Conservation (phyloP, 2,888 invertebrate species). For the Alcis repandata region DNA sequence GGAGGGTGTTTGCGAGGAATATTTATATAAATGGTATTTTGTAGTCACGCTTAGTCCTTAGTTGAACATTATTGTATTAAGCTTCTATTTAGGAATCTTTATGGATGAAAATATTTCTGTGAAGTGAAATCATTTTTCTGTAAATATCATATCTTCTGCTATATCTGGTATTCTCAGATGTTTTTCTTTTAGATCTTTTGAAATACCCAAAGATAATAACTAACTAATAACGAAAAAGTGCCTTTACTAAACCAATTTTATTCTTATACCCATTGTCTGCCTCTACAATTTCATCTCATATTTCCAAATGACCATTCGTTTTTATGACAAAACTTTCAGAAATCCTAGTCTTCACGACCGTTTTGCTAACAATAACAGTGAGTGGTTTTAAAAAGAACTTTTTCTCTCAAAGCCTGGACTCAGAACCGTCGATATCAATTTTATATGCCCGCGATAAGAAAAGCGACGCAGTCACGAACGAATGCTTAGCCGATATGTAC, state of each 20-base stretch:
- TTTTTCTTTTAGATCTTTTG: not conserved
- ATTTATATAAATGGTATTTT: not conserved
- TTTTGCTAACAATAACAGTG: constrained; percentile 60
- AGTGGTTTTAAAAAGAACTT: constrained; percentile 66
- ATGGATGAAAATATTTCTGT: no score
- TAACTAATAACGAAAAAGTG: not conserved
- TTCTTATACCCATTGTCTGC: not conserved
- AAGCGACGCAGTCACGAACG: constrained; percentile 74
- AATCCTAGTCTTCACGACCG: constrained; percentile 59
- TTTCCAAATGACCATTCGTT: constrained; percentile 40
- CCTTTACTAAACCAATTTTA: not conserved
- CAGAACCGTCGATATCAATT: constrained; percentile 75
- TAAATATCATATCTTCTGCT: no score
- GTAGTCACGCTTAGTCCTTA: not conserved
- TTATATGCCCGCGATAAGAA: constrained; percentile 76
- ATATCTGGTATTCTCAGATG: no score
- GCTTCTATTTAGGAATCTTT: not conserved
- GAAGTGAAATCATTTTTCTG: no score
- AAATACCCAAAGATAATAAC: not conserved
- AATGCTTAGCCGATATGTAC: constrained; percentile 79
- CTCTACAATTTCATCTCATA: constrained; percentile 28
- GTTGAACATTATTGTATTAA: not conserved
- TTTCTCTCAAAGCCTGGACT: constrained; percentile 72
- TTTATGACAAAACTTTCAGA: constrained; percentile 66
- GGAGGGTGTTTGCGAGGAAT: not conserved